phyloP scores from a whole-genome alignment of 2,797 vertebrate species.

The Siniperca undulata region DNA sequence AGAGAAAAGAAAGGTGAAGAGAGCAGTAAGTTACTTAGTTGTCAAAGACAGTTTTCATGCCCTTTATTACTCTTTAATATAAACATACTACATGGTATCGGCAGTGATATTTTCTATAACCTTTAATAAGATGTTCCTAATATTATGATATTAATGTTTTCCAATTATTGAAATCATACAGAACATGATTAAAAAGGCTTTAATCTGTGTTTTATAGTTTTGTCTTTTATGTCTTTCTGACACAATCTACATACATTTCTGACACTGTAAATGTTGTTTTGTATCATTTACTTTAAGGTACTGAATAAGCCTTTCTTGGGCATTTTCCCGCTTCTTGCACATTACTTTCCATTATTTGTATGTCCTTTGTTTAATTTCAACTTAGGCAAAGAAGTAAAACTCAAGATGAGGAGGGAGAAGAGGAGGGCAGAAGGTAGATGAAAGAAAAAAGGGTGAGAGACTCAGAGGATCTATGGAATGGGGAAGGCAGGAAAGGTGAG shows the following conservation, averaged over 20 bases:
- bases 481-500: conserved; percentile 39
- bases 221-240: not conserved
- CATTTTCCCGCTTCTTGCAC: not conserved
- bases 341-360: conserved; percentile 3
- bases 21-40: not conserved
- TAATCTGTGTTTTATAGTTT: not conserved
- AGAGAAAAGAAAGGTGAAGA: not conserved
- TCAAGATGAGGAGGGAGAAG: conserved; percentile 3
- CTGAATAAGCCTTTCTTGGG: not conserved
- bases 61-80: conserved; percentile 2
- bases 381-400: not conserved
- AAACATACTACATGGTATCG: not conserved
- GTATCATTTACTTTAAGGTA: not conserved
- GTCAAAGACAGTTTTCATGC: not conserved
- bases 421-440: conserved; percentile 15
- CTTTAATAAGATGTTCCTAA: not conserved
- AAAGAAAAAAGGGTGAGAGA: conserved; percentile 10
- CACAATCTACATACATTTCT: not conserved
- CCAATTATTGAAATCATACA: not conserved
- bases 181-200: not conserved
- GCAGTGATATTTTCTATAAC: not conserved
- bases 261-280: not conserved
- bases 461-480: conserved; percentile 17
- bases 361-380: not conserved
- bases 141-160: not conserved